Base-by-base conservation (phyloP, 2,888 invertebrate genomes). In the Troides aeacus region DNA sequence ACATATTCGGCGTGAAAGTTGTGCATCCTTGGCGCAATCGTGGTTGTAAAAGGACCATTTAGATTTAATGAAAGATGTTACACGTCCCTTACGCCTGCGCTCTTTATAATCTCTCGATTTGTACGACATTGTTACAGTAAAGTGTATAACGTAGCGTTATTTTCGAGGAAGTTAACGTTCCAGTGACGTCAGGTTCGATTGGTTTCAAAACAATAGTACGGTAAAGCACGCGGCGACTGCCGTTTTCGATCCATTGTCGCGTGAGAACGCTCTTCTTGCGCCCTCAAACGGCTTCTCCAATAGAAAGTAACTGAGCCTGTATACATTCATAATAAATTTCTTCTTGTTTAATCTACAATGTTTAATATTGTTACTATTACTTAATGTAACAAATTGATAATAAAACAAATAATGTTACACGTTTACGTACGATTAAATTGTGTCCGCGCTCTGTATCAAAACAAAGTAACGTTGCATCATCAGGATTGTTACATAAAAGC, bases 1-100 rank as follows among this genome's bases (percentile, higher is more conserved):
- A 75, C 78, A 76, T 81, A 86, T 87, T 89, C 82, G 81, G 64
- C 89, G 89, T 88, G 90, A 90, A 90, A 92, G 91, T 90, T 84
- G 84, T 82, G 83, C 85, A 85, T 87, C 87, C 88, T 80, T 78
- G 78, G 77, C 76, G 69, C 65, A 62, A 62, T 62, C 30, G 62
- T 36, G 21, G 18, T 21, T 53, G 53, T 53, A 36, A 42, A 65
- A 60, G 60, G 36, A 53, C n/a, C 46, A 17, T 15, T 53, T 67
- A 10, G 23, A 7, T 58, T 23, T 15, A 15, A 15, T 7, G 18
- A 53, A 53, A 50, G n/a, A 5, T 0, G 18, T 6, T n/a, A 30
- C 30, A 30, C 5, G 30, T 53, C 18, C 53, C n/a, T 53, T 18
- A 18, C 12, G 50, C 18, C 12, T 2, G 3, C 30, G 30, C 5